phyloP scores from a whole-genome alignment of 2,113 vertebrate species.

The Kobus ellipsiprymnus region DNA sequence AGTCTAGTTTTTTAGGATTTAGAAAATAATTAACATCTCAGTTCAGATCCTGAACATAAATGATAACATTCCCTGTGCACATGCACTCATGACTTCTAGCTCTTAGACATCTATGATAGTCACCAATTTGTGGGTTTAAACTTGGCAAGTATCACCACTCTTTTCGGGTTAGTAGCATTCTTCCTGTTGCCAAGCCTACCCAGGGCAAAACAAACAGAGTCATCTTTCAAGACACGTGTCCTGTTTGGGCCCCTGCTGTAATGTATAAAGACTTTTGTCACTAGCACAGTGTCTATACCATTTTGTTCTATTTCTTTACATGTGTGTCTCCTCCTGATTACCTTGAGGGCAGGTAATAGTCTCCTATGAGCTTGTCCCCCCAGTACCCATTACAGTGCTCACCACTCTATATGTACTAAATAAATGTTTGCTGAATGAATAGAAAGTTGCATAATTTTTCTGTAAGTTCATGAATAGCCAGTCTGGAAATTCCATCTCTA shows the following conservation, averaged over 20 bases:
- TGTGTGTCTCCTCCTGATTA: background rate
- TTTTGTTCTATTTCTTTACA: background rate
- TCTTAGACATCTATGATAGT: background rate
- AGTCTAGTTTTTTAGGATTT: slow-evolving; percentile 13
- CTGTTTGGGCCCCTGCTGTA: background rate
- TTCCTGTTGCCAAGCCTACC: slow-evolving; percentile 42
- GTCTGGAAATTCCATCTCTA: slow-evolving; percentile 71
- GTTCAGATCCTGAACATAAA: slow-evolving; percentile 20
- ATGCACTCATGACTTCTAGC: background rate
- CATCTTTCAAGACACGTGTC: background rate
- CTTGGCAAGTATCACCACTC: slow-evolving; percentile 5
- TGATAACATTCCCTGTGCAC: background rate
- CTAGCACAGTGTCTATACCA: background rate
- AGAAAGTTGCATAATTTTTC: slow-evolving; percentile 58
- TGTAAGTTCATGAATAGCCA: slow-evolving; percentile 57
- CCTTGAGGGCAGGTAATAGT: background rate
- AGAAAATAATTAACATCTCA: slow-evolving; percentile 15
- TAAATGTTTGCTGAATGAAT: slow-evolving; percentile 58
- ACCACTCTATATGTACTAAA: slow-evolving; percentile 28
- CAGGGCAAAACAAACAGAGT: slow-evolving; percentile 30
- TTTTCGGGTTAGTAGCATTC: slow-evolving; percentile 23
- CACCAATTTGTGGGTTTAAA: slow-evolving; percentile 32
- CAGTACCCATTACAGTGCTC: background rate
- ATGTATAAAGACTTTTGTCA: background rate
- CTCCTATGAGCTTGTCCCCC: background rate